phyloP scores from a whole-genome alignment of 1,140 invertebrate species.

The Diabrotica virgifera region DNA sequence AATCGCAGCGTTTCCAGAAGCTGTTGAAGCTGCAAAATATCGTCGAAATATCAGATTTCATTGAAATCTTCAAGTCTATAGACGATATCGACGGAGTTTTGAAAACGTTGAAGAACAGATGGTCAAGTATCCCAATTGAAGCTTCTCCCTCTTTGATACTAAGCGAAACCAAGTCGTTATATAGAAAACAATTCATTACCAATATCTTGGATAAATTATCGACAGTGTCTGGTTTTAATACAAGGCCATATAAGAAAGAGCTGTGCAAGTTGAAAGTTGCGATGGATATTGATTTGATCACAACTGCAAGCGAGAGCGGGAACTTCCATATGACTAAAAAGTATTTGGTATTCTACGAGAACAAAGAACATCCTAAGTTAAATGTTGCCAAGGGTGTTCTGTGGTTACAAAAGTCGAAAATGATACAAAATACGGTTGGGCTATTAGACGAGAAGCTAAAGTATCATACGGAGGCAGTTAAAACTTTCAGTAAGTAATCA shows the following conservation, averaged over 20 bases:
- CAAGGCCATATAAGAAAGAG: neutral
- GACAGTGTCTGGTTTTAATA: conserved; percentile 15
- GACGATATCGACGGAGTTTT: conserved; percentile 16
- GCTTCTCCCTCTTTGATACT: conserved; percentile 24
- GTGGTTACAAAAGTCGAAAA: neutral
- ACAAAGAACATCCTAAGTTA: neutral
- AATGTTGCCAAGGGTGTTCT: conserved; percentile 5
- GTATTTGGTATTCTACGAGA: conserved; percentile 34
- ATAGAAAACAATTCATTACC: conserved; percentile 33
- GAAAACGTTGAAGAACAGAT: conserved; percentile 17
- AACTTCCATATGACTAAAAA: conserved; percentile 49
- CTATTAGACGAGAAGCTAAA: neutral
- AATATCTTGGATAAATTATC: conserved; percentile 22
- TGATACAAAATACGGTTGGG: too few relatives aligned
- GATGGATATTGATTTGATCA: conserved; percentile 43
- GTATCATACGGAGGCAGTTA: neutral
- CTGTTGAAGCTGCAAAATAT: conserved; percentile 48
- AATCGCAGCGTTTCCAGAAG: conserved; percentile 34
- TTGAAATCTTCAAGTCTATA: conserved; percentile 20
- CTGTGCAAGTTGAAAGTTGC: conserved; percentile 26
- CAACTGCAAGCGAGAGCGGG: conserved; percentile 46
- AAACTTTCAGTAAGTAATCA: conserved; percentile 9
- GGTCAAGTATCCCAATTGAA: conserved; percentile 13
- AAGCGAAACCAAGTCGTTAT: conserved; percentile 34
- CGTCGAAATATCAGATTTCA: conserved; percentile 47